These are phyloP conservation scores for Drosophila murphyi DNA, from an alignment of 1,140 invertebrate genomes.

Conservation along the genomic window DNA sequence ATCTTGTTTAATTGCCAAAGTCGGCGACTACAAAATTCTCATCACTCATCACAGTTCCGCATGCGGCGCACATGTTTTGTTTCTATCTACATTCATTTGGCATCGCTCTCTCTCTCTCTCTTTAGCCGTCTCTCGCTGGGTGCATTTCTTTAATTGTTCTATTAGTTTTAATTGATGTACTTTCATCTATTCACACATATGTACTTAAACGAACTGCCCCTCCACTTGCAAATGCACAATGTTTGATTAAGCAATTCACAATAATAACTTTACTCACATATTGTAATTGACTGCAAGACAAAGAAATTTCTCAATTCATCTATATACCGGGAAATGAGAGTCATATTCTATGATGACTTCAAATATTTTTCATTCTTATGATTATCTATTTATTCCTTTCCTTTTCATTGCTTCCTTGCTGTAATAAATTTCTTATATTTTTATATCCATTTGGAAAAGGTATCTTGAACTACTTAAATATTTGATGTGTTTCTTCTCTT, in stretches of 20 bases:
- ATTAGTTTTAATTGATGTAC: constrained; percentile 80
- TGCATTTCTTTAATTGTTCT: constrained; percentile 79
- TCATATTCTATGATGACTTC: neutral
- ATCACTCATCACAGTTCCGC: constrained; percentile 56
- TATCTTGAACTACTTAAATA: too few relatives aligned
- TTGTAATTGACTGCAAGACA: neutral
- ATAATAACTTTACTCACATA: constrained; percentile 4
- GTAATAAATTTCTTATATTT: too few relatives aligned
- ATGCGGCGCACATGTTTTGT: constrained; percentile 48
- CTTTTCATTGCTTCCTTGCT: too few relatives aligned
- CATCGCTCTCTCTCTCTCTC: constrained; percentile 15
- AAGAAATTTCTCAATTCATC: constrained; percentile 4
- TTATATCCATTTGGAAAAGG: too few relatives aligned
- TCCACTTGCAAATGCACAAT: constrained; percentile 57
- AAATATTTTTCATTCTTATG: neutral
- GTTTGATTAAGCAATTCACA: constrained; percentile 48
- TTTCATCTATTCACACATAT: constrained; percentile 22
- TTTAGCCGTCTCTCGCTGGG: constrained; percentile 10
- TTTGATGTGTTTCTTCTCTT: neutral
- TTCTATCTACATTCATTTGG: constrained; percentile 41
- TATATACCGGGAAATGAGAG: neutral
- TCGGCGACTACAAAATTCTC: constrained; percentile 66
- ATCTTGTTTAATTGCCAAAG: constrained; percentile 52
- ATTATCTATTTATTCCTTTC: too few relatives aligned
- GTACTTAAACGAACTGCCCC: neutral